Evolutionary conservation across 2,888 invertebrate genomes (phyloP), one percentile per base, ranked within the genome.

Genomic region (Pandemis cinnamomeana): DNA sequence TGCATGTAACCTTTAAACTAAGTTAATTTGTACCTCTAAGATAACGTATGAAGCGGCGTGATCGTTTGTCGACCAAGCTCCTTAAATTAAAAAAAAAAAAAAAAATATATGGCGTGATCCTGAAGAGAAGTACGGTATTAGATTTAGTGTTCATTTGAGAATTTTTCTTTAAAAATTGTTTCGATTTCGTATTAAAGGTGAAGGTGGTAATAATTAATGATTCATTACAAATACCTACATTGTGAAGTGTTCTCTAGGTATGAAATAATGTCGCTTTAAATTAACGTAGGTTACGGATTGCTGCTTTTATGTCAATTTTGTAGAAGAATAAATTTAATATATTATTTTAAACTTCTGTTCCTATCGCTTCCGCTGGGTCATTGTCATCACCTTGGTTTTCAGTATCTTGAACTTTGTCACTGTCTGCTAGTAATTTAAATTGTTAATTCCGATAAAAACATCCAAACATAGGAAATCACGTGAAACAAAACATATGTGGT

Each of bases 331-430:
- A 15, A 6, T n/a, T 6, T n/a, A 10, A 4, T n/a, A 51, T n/a
- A 6, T 20, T 55, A 13, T 13, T 58, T 58, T 27, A 8, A 58
- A 27, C 5, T 58, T 27, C 5, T 58, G 27, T 11, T 6, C 58
- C 0, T 58, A 20, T 44, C 10, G 20, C 44, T 46, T 46, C 20
- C 20, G 44, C 20, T 46, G 20, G 63, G 44, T 46, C 46, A 20
- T 46, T 63, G 46, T 44, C 63, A 41, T 46, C 53, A 55, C 62
- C 67, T 72, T 67, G 55, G 61, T 62, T 42, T 63, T 58, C 55
- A 68, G 63, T 48, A 64, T 48, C 63, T 72, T 69, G 48, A 72
- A 72, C 72, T 72, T 72, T 73, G 20, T 44, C 36, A 13, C 42
- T n/a, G 15, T 10, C 0, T 5, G 13, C 20, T 62, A 62, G 13